These are phyloP conservation scores for Apteryx owenii DNA, from an alignment of 2,113 vertebrate species.

Conservation along the genomic window DNA sequence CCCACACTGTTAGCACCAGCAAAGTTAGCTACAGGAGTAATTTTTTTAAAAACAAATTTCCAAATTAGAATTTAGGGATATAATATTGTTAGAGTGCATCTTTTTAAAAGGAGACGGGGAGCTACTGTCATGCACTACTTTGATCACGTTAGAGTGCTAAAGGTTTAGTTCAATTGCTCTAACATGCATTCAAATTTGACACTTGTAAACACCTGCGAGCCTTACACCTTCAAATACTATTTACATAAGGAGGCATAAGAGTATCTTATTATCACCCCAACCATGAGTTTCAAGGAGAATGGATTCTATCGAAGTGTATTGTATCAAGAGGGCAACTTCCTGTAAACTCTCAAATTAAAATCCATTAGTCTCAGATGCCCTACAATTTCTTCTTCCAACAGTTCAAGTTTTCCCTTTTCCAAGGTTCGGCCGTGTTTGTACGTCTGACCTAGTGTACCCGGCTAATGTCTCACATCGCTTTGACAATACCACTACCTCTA, in stretches of 20 bases:
- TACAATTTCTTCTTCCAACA: neutral
- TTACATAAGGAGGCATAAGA: neutral
- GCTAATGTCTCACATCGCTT: neutral
- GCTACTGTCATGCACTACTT: neutral
- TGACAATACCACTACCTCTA: neutral
- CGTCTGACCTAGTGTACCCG: neutral
- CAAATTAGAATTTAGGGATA: neutral
- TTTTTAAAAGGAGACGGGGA: neutral
- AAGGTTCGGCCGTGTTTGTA: neutral
- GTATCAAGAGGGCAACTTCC: neutral
- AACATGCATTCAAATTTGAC: neutral
- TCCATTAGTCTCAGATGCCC: neutral
- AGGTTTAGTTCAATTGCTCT: neutral
- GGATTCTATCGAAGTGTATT: neutral
- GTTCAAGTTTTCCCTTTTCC: neutral
- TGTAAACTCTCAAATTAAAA: neutral
- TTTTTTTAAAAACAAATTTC: neutral
- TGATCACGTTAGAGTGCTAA: neutral
- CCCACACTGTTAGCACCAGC: neutral
- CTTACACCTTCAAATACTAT: neutral
- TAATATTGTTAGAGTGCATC: neutral
- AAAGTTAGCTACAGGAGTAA: neutral
- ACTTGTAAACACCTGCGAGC: accelerated
- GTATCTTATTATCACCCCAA: neutral
- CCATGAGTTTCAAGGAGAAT: neutral